Base-by-base conservation (phyloP, 2,113 vertebrate genomes). In the Channa argus region DNA sequence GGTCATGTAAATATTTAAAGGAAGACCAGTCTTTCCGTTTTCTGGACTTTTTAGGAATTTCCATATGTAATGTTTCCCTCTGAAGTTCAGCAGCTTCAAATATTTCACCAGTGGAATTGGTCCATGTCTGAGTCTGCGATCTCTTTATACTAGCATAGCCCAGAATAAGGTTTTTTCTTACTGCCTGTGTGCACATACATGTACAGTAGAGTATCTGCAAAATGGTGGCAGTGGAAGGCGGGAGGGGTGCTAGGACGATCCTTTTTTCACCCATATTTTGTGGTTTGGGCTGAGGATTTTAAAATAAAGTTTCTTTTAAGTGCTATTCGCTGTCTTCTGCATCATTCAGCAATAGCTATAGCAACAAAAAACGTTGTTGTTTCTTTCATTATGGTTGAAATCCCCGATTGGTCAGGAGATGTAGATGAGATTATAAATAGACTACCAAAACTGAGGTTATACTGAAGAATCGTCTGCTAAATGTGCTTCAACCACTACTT, bases 1-100 rank as follows among this genome's bases (percentile, higher is more conserved):
- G 36, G 37, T 56, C 61, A 37, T 44, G n/a, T 80, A 77, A 66
- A 71, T 71, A 70, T 51, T 8, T 44, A 47, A 70, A 71, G 43
- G 37, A 46, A 49, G 51, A 63, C 60, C 24, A 38, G 61, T 69
- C 9, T 13, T 51, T 63, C 10, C 15, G 33, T 41, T 12, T 39
- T 9, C 11, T 76, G 49, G 62, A 38, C 24, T 24, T 1, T 24
- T 24, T 24, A 60, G 51, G 41, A 63, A 69, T 41, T 66, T 55
- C 11, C 50, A 41, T 64, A 15, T 74, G 46, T 63, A 38, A 79
- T 56, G 9, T 54, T 50, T 47, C 43, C 24, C 39, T 66, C 12
- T 67, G 24, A 66, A 80, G 64, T 45, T 13, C n/a, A 41, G 8
- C 45, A 49, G 45, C 60, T 70, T 79, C 33, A 60, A 24, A 77